Base-by-base conservation (phyloP, 2,888 invertebrate genomes). In the Drosophila demipolita region DNA sequence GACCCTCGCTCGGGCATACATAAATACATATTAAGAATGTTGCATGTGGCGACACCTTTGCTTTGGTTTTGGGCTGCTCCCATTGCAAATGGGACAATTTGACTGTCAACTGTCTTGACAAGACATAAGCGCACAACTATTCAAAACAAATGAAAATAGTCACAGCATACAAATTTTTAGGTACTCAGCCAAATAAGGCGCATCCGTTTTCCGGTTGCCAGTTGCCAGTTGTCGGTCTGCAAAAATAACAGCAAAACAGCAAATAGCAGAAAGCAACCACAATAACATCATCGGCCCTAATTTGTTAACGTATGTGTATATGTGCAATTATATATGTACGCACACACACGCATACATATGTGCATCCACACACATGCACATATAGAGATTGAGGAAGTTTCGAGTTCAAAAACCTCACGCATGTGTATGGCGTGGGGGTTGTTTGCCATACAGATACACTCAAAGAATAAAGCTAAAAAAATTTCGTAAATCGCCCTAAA, bases 171-270 rank as follows among this genome's bases (percentile, higher is more conserved):
- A 63, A 52, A 66, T 49, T 64, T 38, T 62, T 42, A 50, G 61
- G 26, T 42, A 71, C 64, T 49, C 61, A 57, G 32, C 88, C 88
- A 83, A 90, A 90, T 80, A 83, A 83, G 86, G 80, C 77, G 69
- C 83, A 87, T 85, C 85, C 85, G 88, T 83, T 90, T 90, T 85
- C 85, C 90, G 85, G 85, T 70, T 69, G 67, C 58, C 54, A 23
- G 36, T 54, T 53, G 33, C 23, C 17, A 35, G 36, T 36, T 54
- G 54, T 53, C 69, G 55, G 20, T 23, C 45, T 38, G 55, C 55
- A 55, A 74, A 82, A 79, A 73, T 66, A 71, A 74, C 64, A 66
- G 62, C 72, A 59, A 58, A 38, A 74, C 64, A 66, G 62, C 72
- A 59, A 58, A 38, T 3, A 38, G 38, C 38, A 17, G 20, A 49